A percentile compares a stretch with the other conserved stretches of the same genome.
These are phyloP conservation scores for Melanargia galathea DNA, from an alignment of 2,888 invertebrate genomes.

Conservation along the genomic window DNA sequence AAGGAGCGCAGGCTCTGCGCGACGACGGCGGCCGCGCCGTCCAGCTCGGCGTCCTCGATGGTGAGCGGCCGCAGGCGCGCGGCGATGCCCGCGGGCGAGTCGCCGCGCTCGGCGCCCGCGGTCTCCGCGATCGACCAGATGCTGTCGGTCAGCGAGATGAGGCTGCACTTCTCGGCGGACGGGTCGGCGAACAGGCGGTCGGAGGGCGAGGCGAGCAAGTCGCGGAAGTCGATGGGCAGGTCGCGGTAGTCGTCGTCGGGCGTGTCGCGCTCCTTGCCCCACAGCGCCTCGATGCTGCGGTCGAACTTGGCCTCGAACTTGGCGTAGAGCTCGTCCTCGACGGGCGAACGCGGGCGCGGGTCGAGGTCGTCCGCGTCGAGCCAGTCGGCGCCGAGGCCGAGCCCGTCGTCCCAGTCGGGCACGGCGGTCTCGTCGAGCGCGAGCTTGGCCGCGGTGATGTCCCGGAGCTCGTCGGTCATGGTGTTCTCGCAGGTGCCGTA, in stretches of 20 bases:
- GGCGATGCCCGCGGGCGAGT: constrained; percentile 51
- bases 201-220: constrained; percentile 82
- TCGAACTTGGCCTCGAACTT: constrained; percentile 86
- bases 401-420: constrained; percentile 68
- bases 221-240: constrained; percentile 83
- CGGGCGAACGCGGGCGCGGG: constrained; percentile 59
- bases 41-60: constrained; percentile 61
- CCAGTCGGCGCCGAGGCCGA: constrained; percentile 64
- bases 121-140: constrained; percentile 58
- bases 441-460: constrained; percentile 53
- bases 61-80: constrained; percentile 60
- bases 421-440: constrained; percentile 57
- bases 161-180: constrained; percentile 61
- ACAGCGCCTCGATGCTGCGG: constrained; percentile 85
- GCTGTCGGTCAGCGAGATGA: constrained; percentile 63
- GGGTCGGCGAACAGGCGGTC: constrained; percentile 75
- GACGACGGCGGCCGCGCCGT: constrained; percentile 66
- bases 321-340: constrained; percentile 80
- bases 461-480: constrained; percentile 65
- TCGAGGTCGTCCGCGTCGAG: constrained; percentile 60
- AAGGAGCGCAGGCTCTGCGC: constrained; percentile 76
- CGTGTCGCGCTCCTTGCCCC: constrained; percentile 81
- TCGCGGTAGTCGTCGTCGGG: constrained; percentile 83
- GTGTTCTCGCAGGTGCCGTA: constrained; percentile 80
- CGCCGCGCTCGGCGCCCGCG: constrained; percentile 46